A percentile compares a stretch with the other conserved stretches of the same genome.
Conservation (phyloP, 2,888 invertebrate species). For the Tetheella fluctuosa region DNA sequence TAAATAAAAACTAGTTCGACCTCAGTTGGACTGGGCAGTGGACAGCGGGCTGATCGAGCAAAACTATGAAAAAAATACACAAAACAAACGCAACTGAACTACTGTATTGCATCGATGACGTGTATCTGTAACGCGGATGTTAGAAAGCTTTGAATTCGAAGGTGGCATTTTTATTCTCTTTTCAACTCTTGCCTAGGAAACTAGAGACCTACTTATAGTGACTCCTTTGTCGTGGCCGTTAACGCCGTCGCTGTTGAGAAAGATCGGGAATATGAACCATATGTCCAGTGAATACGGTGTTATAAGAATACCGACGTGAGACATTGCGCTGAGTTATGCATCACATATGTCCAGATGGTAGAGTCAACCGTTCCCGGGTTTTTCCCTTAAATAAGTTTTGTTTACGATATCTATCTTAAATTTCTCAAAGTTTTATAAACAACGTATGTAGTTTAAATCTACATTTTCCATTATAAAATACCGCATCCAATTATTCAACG, state of each 20-base stretch:
- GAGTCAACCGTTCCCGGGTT: no score
- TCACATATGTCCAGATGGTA: no score
- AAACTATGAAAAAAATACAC: neutral
- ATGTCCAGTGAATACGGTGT: no score
- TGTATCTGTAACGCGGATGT: neutral
- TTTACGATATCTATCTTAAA: no score
- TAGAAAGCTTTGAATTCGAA: neutral
- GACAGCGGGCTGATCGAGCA: neutral
- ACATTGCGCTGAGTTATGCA: no score
- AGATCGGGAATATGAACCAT: no score
- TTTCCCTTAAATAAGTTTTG: no score
- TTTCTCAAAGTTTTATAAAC: neutral
- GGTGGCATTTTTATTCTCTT: neutral
- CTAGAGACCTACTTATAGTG: no score
- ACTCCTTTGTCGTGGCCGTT: no score
- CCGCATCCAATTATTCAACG: conserved; percentile 30
- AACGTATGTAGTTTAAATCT: neutral
- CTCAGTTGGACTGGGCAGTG: conserved; percentile 19
- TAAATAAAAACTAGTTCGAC: conserved; percentile 30
- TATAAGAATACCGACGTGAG: no score
- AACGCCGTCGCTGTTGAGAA: no score
- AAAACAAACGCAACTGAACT: conserved; percentile 34
- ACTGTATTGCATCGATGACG: conserved; percentile 30
- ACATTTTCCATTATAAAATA: conserved; percentile 20
- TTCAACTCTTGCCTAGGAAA: neutral